A percentile compares a stretch with the other conserved stretches of the same genome.
These are phyloP conservation scores for Phengaris arion DNA, from an alignment of 2,888 invertebrate species.

Conservation along the genomic window DNA sequence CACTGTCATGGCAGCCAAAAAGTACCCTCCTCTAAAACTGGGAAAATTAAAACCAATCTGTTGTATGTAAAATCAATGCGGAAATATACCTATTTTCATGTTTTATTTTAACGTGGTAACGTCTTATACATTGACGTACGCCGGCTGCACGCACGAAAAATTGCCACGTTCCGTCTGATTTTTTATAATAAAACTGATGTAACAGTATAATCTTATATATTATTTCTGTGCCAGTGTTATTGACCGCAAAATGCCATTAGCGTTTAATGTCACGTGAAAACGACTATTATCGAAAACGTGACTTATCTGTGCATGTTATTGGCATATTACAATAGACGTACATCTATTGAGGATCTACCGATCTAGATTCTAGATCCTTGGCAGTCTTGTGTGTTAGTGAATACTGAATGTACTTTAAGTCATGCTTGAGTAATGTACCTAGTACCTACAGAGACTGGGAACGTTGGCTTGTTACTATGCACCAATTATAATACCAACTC, in stretches of 20 bases:
- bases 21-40: no score
- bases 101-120: no score
- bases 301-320: not conserved
- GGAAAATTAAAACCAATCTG: no score
- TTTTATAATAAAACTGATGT: not conserved
- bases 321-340: not conserved
- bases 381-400: not conserved
- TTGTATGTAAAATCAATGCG: no score
- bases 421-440: not conserved
- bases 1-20: not conserved
- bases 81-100: no score
- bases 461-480: not conserved
- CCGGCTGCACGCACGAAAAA: no score
- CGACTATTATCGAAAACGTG: slow-evolving; percentile 29
- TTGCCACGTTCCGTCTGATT: no score
- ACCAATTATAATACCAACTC: no score
- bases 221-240: slow-evolving; percentile 29
- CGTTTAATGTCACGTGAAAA: slow-evolving; percentile 37
- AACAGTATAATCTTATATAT: no score
- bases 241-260: slow-evolving; percentile 21
- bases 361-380: slow-evolving; percentile 1
- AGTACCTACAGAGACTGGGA: not conserved
- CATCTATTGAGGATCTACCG: not conserved
- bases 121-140: no score
- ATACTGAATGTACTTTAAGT: no score